These are phyloP conservation scores for Cloeon dipterum DNA, from an alignment of 2,888 invertebrate species.

Conservation along the genomic window DNA sequence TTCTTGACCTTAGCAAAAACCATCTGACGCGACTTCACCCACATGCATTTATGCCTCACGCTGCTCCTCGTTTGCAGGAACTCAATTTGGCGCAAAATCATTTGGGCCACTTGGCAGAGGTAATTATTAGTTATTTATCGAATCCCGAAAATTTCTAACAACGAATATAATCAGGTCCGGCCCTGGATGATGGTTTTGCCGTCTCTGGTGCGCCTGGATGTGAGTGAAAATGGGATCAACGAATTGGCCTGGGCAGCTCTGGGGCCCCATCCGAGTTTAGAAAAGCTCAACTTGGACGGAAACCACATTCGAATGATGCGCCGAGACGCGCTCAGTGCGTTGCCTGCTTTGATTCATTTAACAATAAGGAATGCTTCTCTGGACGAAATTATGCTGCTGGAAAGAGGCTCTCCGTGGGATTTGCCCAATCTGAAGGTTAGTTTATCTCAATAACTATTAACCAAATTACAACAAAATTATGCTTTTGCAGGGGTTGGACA, in stretches of 20 bases:
- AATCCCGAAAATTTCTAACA: not conserved
- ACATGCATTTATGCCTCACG: conserved; percentile 47
- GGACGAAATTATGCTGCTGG: conserved; percentile 16
- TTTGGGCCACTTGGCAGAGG: conserved; percentile 46
- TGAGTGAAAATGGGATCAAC: conserved; percentile 52
- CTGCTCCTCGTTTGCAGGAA: conserved; percentile 33
- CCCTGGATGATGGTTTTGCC: conserved; percentile 56
- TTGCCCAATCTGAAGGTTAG: conserved; percentile 47
- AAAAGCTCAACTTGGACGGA: conserved; percentile 56
- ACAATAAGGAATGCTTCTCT: conserved; percentile 63
- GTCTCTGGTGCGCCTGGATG: conserved; percentile 49
- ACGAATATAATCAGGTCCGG: conserved; percentile 20
- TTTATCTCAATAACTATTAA: no score
- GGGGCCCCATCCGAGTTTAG: conserved; percentile 40
- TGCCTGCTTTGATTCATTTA: conserved; percentile 63
- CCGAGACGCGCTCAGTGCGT: conserved; percentile 55
- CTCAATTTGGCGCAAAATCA: conserved; percentile 52
- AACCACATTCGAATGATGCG: conserved; percentile 53
- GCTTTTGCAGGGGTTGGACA: conserved; percentile 54
- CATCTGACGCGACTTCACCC: conserved; percentile 14
- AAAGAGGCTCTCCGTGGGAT: conserved; percentile 54
- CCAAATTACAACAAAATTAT: no score
- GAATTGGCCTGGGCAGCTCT: conserved; percentile 57
- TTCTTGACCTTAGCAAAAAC: not conserved
- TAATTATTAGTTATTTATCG: not conserved